Percentiles rank a stretch among this genome's conserved stretches.
phyloP scores from a whole-genome alignment of 2,113 vertebrate species.

The Coptodon bakossiorum region DNA sequence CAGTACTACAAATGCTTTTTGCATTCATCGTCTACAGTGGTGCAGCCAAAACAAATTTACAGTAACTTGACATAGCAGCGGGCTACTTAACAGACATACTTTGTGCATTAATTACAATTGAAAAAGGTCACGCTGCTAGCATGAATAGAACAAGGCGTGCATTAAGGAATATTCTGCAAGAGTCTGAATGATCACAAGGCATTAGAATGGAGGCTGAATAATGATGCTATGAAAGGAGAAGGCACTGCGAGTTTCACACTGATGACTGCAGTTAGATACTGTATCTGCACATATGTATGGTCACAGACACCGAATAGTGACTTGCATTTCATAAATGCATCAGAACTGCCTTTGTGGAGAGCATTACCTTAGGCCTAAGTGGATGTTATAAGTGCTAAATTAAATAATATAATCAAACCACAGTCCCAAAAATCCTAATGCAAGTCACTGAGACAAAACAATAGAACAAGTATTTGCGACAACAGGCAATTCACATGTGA shows the following conservation, averaged over 20 bases:
- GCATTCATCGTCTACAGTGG: neutral
- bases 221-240: constrained; percentile 54
- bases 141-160: constrained; percentile 62
- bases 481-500: neutral
- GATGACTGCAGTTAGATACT: neutral
- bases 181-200: constrained; percentile 50
- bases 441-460: neutral
- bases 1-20: neutral
- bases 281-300: neutral
- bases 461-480: neutral
- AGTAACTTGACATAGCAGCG: constrained; percentile 29
- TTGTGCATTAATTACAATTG: constrained; percentile 56
- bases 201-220: constrained; percentile 50
- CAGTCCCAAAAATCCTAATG: neutral
- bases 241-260: constrained; percentile 26
- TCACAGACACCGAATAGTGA: neutral
- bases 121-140: constrained; percentile 46
- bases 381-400: constrained; percentile 1
- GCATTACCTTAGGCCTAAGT: neutral
- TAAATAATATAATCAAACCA: constrained; percentile 20
- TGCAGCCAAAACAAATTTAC: constrained; percentile 43
- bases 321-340: neutral
- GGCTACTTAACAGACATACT: constrained; percentile 29
- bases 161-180: constrained; percentile 46
- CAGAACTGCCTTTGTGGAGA: neutral